Conservation (phyloP, 2,113 vertebrate species). For the Laticauda colubrina region DNA sequence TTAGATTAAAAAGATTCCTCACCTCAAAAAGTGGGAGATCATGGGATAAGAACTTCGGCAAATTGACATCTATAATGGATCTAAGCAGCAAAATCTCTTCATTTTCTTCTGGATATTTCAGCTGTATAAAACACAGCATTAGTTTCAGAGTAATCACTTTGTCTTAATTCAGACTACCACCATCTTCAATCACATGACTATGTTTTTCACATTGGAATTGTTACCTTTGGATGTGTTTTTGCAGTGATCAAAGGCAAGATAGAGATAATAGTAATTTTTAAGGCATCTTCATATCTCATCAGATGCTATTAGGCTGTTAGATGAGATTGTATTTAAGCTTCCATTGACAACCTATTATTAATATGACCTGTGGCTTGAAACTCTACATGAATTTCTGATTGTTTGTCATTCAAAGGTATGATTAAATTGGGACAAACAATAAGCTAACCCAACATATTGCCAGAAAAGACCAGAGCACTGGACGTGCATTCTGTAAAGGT, state of each 20-base stretch:
- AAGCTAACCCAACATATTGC: neutral
- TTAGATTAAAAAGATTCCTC: constrained; percentile 32
- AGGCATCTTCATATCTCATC: neutral
- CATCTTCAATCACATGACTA: neutral
- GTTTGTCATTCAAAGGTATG: neutral
- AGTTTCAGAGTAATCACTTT: neutral
- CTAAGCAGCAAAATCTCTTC: constrained; percentile 87
- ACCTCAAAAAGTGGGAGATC: constrained; percentile 92
- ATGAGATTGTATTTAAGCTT: neutral
- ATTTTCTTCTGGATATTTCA: constrained; percentile 84
- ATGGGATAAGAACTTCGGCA: constrained; percentile 88
- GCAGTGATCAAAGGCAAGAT: neutral
- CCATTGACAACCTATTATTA: neutral
- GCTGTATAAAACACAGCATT: constrained; percentile 62
- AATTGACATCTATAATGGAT: constrained; percentile 90
- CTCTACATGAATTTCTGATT: neutral
- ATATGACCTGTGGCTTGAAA: neutral
- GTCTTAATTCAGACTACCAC: neutral
- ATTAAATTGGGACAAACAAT: neutral
- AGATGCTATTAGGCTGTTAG: neutral
- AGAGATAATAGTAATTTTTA: neutral
- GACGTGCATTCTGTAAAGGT: neutral
- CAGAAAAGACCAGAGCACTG: neutral
- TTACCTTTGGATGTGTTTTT: neutral
- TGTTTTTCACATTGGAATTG: neutral